Evolutionary conservation across 2,113 vertebrate species (phyloP), one percentile per base, ranked within the genome.

Genomic region (Heloderma charlesbogerti): DNA sequence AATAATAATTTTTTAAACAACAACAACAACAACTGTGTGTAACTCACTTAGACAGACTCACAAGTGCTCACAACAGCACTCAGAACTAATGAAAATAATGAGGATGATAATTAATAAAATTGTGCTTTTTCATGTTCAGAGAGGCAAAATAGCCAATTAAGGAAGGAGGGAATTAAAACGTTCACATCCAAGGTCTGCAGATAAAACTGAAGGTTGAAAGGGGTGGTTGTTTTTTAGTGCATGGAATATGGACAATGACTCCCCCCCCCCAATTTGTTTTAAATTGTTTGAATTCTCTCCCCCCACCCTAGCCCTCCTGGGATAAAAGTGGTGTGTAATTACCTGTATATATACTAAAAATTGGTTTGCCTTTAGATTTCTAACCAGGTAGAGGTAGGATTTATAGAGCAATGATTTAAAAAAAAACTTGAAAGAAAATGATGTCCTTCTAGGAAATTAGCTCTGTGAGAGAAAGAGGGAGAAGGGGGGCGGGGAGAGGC

Each of bases 121-220:
- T 18, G 88, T 90, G 95, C 87, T 43, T 66, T 37, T 37, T 51
- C 51, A 34, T 20, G 0, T 92, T 69, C 89, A 91, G 94, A 80
- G 40, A 34, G 75, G 63, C 15, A 34, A 92, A 92, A 92, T 88
- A 71, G 16, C 83, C 92, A 93, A 84, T 89, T 51, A 90, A 92
- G 84, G 66, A 86, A 54, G 86, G 92, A 93, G 93, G 93, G 92
- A 88, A 54, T 10, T 87, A 51, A 92, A 92, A 63, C 0, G 84
- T 89, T 93, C 92, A 94, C 88, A 92, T 93, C 90, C 92, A 93
- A 94, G 94, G 94, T 63, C 88, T 96, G 81, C 69, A 89, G 89
- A 93, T 89, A 91, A 92, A 72, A 37, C 89, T 78, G 90, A 93
- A 94, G 91, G 94, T 91, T 92, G 90, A 91, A 1, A 45, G 0